A percentile compares a stretch with the other conserved stretches of the same genome.
Conservation (phyloP, 2,888 invertebrate species). For the Trachelus tabidus region DNA sequence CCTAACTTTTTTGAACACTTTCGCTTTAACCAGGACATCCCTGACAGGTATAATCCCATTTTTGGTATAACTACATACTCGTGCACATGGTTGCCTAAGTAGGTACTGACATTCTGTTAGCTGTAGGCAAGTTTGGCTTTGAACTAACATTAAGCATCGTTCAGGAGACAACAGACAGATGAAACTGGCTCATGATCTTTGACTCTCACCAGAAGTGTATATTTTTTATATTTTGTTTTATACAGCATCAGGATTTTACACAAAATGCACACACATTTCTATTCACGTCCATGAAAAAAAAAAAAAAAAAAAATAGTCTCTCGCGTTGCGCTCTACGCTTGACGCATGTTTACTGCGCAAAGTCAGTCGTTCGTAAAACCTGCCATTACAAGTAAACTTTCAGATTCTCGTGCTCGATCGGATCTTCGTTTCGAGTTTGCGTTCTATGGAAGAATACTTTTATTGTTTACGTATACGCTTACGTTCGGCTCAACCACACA, state of each 20-base stretch:
- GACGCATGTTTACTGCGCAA: neutral
- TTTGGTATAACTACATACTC: no score
- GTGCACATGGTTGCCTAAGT: no score
- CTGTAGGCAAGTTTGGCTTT: no score
- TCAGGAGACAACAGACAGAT: no score
- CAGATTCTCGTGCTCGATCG: neutral
- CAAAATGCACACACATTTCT: constrained; percentile 1
- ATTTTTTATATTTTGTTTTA: constrained; percentile 21
- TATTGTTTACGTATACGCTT: constrained; percentile 14
- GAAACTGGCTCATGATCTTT: neutral
- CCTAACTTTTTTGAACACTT: no score
- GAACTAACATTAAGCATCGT: no score
- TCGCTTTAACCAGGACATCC: no score
- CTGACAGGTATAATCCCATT: no score
- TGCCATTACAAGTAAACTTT: constrained; percentile 8
- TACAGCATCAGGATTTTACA: constrained; percentile 14
- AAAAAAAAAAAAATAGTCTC: no score
- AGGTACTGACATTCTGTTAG: no score
- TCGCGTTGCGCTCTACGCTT: neutral
- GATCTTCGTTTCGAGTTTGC: no score
- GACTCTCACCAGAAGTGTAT: constrained; percentile 19
- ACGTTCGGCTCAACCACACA: constrained; percentile 14
- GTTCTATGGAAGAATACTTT: neutral
- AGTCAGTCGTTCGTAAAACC: neutral
- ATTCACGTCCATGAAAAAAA: neutral